Percentiles rank a stretch among this genome's conserved stretches.
Evolutionary conservation across 2,888 invertebrate genomes (phyloP).

Genomic region (Calameuta idolon): DNA sequence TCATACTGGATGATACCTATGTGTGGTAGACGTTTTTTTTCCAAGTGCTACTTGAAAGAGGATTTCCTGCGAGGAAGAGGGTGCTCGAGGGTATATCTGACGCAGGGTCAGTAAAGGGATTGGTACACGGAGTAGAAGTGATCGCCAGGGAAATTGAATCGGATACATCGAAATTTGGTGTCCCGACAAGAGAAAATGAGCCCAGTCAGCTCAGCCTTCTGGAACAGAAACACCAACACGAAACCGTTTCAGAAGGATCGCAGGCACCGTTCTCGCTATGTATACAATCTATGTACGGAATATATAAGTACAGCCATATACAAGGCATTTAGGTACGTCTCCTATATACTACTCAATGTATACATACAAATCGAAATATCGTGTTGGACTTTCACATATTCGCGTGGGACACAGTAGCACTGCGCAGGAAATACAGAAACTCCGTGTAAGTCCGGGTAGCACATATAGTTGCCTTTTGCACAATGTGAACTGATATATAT

Average conservation of each 20-base stretch:
- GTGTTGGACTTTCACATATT: conserved; percentile 12
- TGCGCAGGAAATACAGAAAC: conserved; percentile 1
- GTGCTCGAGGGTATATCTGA: neutral
- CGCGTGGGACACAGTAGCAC: conserved; percentile 16
- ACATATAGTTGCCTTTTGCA: neutral
- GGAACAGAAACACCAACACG: conserved; percentile 23
- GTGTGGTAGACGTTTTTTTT: neutral
- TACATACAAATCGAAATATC: conserved; percentile 16
- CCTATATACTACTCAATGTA: conserved; percentile 15
- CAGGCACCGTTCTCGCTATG: conserved; percentile 18
- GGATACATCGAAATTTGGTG: conserved; percentile 20
- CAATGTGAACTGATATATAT: neutral
- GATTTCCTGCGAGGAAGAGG: neutral
- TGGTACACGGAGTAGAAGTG: neutral
- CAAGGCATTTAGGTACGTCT: neutral
- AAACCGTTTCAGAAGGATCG: conserved; percentile 29
- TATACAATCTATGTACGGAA: conserved; percentile 15
- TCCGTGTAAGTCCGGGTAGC: neutral
- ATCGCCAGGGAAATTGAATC: conserved; percentile 18
- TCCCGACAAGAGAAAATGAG: conserved; percentile 13
- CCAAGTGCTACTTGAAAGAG: neutral
- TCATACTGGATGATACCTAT: neutral
- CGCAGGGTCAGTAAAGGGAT: neutral
- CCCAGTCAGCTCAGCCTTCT: conserved; percentile 18
- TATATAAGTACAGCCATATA: neutral